Evolutionary conservation across 2,797 vertebrate species (phyloP), one percentile per base, ranked within the genome.

Genomic region (Echiichthys vipera): DNA sequence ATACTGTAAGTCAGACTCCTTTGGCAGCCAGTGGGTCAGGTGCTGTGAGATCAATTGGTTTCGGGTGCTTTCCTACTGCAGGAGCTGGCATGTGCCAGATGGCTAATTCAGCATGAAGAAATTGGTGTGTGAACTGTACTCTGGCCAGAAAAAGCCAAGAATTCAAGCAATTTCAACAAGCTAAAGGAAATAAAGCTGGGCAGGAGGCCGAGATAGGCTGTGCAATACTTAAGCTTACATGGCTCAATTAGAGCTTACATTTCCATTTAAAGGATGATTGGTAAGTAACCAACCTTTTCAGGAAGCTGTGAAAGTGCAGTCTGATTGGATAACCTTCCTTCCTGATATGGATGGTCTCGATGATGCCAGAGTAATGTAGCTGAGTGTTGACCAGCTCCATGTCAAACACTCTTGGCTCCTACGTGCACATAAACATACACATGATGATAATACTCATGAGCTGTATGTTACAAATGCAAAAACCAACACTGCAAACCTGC

Each of bases 271-370:
- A 13, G 18, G n/a, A 27, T 47, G 20, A 64, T 25, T 14, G n/a
- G 4, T 39, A 22, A 62, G 47, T 20, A 11, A 55, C 89, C 43
- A 61, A 99, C 98, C 98, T 97, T 86, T 93, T 91, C 0, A 99
- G 88, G 93, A 99, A 99, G 84, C 88, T 85, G 12, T 93, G 90
- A 89, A 99, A 99, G n/a, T 91, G 93, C 61, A 99, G 83, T 80
- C 97, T 95, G 88, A 96, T 89, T 1, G 98, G 97, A 81, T 95
- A 99, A 20, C 98, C 98, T 24, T 98, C 95, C 77, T 95, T 99
- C 79, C 98, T 95, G 85, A 99, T 99, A 3, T 94, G 93, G 82
- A 98, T 97, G 20, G 98, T 98, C 89, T 99, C 98, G 87, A 99
- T 91, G 64, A 99, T 95, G 7, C 98, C 98, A 0, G 96, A 96